These are phyloP conservation scores for Novumbra hubbsi DNA, from an alignment of 2,797 vertebrate species.

Conservation along the genomic window DNA sequence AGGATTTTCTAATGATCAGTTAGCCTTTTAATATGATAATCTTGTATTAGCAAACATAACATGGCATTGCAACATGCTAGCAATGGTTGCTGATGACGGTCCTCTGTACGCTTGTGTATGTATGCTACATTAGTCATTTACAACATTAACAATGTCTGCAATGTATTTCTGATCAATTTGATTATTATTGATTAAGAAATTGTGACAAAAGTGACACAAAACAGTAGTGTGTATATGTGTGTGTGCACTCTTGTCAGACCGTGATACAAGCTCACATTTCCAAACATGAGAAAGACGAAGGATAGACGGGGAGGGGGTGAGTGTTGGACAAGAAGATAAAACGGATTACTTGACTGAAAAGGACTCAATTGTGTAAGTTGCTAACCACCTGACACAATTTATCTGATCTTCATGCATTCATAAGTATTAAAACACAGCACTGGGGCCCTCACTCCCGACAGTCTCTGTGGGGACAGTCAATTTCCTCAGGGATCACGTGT, in stretches of 20 bases:
- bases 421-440: neutral
- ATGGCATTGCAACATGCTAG: too few relatives aligned
- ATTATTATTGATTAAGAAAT: too few relatives aligned
- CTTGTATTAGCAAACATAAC: too few relatives aligned
- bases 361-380: neutral
- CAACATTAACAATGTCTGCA: neutral
- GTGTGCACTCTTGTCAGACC: slow-evolving; percentile 33
- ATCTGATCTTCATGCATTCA: neutral
- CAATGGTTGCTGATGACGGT: too few relatives aligned
- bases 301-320: slow-evolving; percentile 43
- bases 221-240: slow-evolving; percentile 21
- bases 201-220: too few relatives aligned
- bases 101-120: too few relatives aligned
- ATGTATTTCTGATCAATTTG: neutral
- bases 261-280: slow-evolving; percentile 20
- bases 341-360: slow-evolving; percentile 2
- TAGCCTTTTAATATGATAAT: too few relatives aligned
- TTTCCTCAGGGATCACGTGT: neutral
- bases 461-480: neutral
- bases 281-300: slow-evolving; percentile 9
- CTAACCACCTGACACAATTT: neutral
- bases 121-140: too few relatives aligned
- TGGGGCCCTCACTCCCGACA: neutral
- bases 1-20: too few relatives aligned
- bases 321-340: neutral